Evolutionary conservation across 1,140 invertebrate species (phyloP).

Genomic region (Trichonephila clavata): DNA sequence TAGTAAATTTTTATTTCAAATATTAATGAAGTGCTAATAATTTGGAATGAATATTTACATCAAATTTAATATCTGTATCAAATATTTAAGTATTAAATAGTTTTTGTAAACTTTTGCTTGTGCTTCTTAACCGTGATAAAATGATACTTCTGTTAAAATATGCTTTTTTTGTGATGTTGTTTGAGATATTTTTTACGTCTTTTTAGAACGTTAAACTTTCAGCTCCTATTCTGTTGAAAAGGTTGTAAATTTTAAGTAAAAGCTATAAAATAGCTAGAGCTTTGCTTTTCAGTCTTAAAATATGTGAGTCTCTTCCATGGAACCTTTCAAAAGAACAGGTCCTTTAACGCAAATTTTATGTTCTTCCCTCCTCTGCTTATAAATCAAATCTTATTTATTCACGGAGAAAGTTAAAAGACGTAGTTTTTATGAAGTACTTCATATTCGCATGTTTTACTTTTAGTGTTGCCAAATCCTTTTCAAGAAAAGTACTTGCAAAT

Average conservation of each 20-base stretch:
- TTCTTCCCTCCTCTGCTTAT: background rate
- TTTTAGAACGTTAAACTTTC: background rate
- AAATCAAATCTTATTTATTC: constrained; percentile 26
- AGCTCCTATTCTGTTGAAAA: background rate
- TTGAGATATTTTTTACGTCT: background rate
- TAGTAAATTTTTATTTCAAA: no score
- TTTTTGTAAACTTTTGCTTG: background rate
- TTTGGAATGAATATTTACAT: no score
- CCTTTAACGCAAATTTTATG: background rate
- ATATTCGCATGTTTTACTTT: no score
- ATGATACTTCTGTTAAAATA: background rate
- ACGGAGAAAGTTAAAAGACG: background rate
- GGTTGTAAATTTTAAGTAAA: constrained; percentile 1
- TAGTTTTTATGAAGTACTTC: background rate
- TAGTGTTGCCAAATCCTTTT: no score
- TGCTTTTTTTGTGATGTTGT: background rate
- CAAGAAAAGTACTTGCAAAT: no score
- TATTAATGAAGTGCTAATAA: no score
- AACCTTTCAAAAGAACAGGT: background rate
- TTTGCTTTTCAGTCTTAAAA: background rate
- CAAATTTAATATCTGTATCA: no score
- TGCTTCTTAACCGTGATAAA: background rate
- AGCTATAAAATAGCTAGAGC: background rate
- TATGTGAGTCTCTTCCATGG: background rate
- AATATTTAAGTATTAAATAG: no score